Conservation (phyloP, 1,140 invertebrate genomes). For the Pteromalus puparum region DNA sequence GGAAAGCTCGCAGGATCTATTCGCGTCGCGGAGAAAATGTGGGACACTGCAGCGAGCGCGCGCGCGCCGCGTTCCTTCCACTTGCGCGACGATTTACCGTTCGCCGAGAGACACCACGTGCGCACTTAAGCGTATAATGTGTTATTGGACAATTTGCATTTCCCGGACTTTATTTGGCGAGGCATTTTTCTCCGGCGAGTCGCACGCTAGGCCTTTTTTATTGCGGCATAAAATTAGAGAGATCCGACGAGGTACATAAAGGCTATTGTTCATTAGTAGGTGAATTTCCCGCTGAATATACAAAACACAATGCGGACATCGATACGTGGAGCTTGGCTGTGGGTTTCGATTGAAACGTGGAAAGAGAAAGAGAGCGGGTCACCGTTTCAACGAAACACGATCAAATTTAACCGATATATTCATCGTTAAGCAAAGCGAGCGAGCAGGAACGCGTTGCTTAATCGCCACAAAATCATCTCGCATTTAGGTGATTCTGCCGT, state of each 20-base stretch:
- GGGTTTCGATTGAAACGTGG: neutral
- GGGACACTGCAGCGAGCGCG: neutral
- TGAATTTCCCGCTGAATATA: slow-evolving; percentile 2
- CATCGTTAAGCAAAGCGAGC: neutral
- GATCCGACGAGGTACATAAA: neutral
- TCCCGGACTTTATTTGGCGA: slow-evolving; percentile 4
- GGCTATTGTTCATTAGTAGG: slow-evolving; percentile 25
- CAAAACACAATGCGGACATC: neutral
- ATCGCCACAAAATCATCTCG: neutral
- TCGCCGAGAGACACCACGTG: slow-evolving; percentile 7
- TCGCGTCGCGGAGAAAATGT: slow-evolving; percentile 13
- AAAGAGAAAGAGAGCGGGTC: too few species aligned
- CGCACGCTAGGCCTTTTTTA: neutral
- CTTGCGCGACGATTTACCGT: slow-evolving; percentile 36
- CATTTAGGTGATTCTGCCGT: too few species aligned
- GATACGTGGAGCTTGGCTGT: neutral
- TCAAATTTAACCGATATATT: neutral
- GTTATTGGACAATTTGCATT: slow-evolving; percentile 45
- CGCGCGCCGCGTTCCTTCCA: neutral
- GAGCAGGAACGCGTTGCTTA: too few species aligned
- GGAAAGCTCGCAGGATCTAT: slow-evolving; percentile 30
- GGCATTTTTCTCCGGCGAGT: neutral
- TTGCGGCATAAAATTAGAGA: neutral
- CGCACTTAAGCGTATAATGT: slow-evolving; percentile 10
- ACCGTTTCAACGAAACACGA: neutral